Conservation (phyloP, 2,113 vertebrate species). For the Mungos mungo region DNA sequence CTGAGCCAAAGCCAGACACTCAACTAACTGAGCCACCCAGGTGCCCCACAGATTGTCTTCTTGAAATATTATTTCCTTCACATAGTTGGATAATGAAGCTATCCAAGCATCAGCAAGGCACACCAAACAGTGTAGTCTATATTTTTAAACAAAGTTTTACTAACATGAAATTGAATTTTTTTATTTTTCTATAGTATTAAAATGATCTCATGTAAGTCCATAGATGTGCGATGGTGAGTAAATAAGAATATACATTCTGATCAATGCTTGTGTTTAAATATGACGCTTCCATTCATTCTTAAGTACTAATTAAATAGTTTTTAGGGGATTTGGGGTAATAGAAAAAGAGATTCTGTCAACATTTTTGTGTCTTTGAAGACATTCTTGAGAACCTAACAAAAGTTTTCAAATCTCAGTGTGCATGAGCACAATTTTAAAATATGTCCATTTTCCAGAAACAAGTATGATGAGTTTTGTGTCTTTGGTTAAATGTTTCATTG, state of each 20-base stretch:
- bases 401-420: background rate
- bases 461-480: background rate
- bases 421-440: background rate
- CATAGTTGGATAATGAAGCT: background rate
- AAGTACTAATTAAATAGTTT: background rate
- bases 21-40: no score
- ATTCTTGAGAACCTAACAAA: background rate
- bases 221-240: background rate
- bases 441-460: constrained; percentile 55
- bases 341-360: background rate
- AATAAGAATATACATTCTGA: background rate
- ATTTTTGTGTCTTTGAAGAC: background rate
- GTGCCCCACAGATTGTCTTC: background rate
- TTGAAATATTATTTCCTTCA: background rate
- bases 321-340: background rate
- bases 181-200: background rate
- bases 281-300: background rate
- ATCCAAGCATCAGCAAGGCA: background rate
- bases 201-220: background rate
- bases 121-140: background rate
- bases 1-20: no score
- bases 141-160: background rate
- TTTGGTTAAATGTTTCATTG: constrained; percentile 44
- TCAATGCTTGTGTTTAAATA: background rate
- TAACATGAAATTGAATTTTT: background rate